Percentiles rank a stretch among this genome's conserved stretches.
Evolutionary conservation across 2,888 invertebrate species (phyloP).

Genomic region (Tromatobia lineatoria): DNA sequence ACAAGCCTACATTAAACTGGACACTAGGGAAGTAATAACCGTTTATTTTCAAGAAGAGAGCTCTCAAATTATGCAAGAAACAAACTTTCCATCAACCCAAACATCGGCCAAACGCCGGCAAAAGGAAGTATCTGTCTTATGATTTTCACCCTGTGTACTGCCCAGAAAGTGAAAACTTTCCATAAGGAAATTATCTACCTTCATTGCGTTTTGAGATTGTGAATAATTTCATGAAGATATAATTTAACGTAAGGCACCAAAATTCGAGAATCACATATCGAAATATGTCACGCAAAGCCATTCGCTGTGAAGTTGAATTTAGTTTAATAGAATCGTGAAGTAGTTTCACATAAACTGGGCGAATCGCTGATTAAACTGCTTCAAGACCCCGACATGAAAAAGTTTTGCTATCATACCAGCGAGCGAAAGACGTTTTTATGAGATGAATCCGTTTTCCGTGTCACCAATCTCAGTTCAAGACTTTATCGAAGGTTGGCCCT

Average conservation of each 20-base stretch:
- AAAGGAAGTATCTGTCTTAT: no score
- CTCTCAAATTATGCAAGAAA: no score
- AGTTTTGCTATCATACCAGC: not conserved
- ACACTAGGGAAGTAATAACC: no score
- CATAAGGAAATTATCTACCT: not conserved
- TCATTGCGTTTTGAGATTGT: not conserved
- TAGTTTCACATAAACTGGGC: conserved; percentile 1
- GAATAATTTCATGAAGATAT: not conserved
- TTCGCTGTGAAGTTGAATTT: not conserved
- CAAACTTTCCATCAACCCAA: no score
- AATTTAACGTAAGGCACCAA: not conserved
- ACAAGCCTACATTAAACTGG: no score
- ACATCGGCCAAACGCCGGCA: no score
- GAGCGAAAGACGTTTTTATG: not conserved
- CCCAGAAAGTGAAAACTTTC: no score
- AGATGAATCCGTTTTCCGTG: conserved; percentile 30
- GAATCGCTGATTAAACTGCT: not conserved
- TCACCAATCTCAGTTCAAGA: conserved; percentile 8
- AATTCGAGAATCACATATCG: not conserved
- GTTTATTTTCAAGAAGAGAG: no score
- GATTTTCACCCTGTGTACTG: no score
- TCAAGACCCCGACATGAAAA: not conserved
- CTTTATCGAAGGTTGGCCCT: not conserved
- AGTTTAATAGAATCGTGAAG: not conserved
- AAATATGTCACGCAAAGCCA: not conserved